Evolutionary conservation across 2,113 vertebrate species (phyloP).

Genomic region (Cinclus cinclus): DNA sequence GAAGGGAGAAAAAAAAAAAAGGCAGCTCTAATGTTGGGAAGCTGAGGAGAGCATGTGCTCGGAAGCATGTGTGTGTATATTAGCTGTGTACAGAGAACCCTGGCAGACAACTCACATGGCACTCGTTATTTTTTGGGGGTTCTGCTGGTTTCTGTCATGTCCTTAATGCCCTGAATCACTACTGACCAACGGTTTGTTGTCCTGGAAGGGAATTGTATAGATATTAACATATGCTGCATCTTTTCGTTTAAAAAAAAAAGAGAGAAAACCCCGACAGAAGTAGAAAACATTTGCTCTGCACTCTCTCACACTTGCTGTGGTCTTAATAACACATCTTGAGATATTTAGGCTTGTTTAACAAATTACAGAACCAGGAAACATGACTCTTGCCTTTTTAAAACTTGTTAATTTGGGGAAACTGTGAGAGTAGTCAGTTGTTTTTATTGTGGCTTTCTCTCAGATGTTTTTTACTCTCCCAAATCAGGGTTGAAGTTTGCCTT

Average conservation of each 20-base stretch:
- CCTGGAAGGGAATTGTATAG: slow-evolving; percentile 53
- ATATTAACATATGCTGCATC: slow-evolving; percentile 57
- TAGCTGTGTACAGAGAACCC: slow-evolving; percentile 58
- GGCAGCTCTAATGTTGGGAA: slow-evolving; percentile 26
- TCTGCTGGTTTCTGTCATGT: slow-evolving; percentile 13
- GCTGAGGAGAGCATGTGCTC: slow-evolving; percentile 2
- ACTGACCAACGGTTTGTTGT: slow-evolving; percentile 49
- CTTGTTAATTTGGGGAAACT: slow-evolving; percentile 2
- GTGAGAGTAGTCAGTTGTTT: neutral
- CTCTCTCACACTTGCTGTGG: neutral
- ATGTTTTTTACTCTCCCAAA: slow-evolving; percentile 5
- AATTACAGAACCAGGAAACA: slow-evolving; percentile 4
- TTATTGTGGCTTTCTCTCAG: neutral
- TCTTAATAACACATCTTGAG: neutral
- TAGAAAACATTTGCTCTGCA: neutral
- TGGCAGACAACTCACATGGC: slow-evolving; percentile 6
- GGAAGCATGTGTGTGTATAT: slow-evolving; percentile 12
- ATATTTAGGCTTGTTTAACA: neutral
- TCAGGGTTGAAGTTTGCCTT: slow-evolving; percentile 45
- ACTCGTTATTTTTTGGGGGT: neutral
- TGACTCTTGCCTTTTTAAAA: slow-evolving; percentile 47
- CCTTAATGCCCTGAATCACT: slow-evolving; percentile 59
- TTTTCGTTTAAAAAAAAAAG: neutral
- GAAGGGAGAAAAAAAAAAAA: neutral
- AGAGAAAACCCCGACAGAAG: neutral